Base-by-base conservation (phyloP, 2,888 invertebrate species). In the Agriopis marginaria region DNA sequence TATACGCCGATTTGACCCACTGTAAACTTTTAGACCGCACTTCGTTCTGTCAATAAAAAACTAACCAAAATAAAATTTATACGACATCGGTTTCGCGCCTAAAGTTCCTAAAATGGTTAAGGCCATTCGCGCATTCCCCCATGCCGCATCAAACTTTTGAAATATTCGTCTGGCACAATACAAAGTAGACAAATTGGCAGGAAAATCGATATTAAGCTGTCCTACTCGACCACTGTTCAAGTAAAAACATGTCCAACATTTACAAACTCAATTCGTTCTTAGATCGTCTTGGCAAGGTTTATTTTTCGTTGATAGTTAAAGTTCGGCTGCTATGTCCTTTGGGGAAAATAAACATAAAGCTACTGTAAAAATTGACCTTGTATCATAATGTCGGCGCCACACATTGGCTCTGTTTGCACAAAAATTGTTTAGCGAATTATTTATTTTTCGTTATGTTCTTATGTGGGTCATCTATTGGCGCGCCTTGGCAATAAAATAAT, bases 291-390 rank as follows among this genome's bases (percentile, higher is more conserved):
- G 7, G 17, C 49, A 62, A 62, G 62, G 53, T 32, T 40, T 53
- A 53, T n/a, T 53, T 53, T 62, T 10, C 39, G 8, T 40, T 62
- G 61, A 12, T 23, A n/a, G 53, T 53, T 53, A 53, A 51, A 50
- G 40, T 51, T 42, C 12, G 17, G 42, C n/a, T 11, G 61, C 50
- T 23, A 51, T 62, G 62, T 62, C 62, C 53, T 62, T 62, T 53
- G 62, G 62, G 62, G n/a, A 62, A 62, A 53, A 62, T 62, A 62
- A 54, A 62, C 62, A 53, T 62, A 62, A 62, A 23, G 62, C 32
- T 9, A 62, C 53, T 53, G 53, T 62, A 54, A 62, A 62, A 62
- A 62, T 53, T 62, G 53, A 54, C 62, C 62, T 62, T 50, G 32
- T 32, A 32, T 32, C 5, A 32, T 32, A 32, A 5, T 32, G 32